A percentile compares a stretch with the other conserved stretches of the same genome.
Conservation (phyloP, 2,113 vertebrate species). For the Helogale parvula region DNA sequence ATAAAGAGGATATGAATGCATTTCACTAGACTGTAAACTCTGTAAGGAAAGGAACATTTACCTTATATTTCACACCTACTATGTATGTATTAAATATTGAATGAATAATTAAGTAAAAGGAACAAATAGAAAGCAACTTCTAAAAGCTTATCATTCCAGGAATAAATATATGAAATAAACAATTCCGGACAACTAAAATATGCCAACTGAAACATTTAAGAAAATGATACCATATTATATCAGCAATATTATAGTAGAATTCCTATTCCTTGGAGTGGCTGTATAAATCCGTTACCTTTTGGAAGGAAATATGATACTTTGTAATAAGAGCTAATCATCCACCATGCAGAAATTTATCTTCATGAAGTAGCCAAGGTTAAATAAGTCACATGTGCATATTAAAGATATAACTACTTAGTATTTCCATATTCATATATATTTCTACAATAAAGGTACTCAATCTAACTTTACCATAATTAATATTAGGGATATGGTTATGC, state of each 20-base stretch:
- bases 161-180: slow-evolving; percentile 25
- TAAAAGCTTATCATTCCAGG: neutral
- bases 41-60: neutral
- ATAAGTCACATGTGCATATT: neutral
- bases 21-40: neutral
- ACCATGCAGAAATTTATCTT: neutral
- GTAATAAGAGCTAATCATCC: neutral
- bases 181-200: neutral
- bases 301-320: neutral
- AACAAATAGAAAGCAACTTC: neutral
- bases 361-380: slow-evolving; percentile 1
- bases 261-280: neutral
- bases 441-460: neutral
- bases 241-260: neutral
- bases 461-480: slow-evolving; percentile 15
- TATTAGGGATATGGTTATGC: neutral
- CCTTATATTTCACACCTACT: neutral
- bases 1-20: neutral
- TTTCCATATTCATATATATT: neutral
- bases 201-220: neutral
- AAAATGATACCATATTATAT: neutral
- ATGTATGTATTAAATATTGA: neutral
- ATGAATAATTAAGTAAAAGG: neutral
- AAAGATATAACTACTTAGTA: neutral
- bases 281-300: neutral